phyloP scores from a whole-genome alignment of 2,888 invertebrate genomes.

The Polyommatus iphigenia region DNA sequence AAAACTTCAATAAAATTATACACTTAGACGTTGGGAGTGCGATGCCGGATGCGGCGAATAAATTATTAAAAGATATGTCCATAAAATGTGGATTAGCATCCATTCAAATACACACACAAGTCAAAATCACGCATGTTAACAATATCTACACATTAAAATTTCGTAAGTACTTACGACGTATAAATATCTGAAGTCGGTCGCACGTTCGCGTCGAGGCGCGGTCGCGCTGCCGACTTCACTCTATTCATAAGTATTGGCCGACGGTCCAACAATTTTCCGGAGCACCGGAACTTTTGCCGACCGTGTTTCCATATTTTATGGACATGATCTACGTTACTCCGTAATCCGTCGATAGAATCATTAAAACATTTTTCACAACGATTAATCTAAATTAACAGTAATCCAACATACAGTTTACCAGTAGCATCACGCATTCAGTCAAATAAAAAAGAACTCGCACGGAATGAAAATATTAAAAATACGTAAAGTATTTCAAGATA shows the following conservation, averaged over 20 bases:
- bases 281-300: conserved; percentile 15
- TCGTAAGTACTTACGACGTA: conserved; percentile 25
- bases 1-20: conserved; percentile 30
- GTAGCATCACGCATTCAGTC: conserved; percentile 69
- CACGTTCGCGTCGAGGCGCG: not conserved
- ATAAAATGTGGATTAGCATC: conserved; percentile 17
- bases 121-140: conserved; percentile 24
- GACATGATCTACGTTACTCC: not conserved
- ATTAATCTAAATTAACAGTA: conserved; percentile 45
- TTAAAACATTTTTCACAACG: conserved; percentile 38
- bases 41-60: conserved; percentile 18
- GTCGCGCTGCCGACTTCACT: not conserved
- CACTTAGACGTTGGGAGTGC: conserved; percentile 23
- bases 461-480: conserved; percentile 76
- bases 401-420: conserved; percentile 49
- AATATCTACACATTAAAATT: conserved; percentile 19
- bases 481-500: conserved; percentile 74
- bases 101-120: conserved; percentile 21
- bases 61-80: conserved; percentile 12
- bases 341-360: conserved; percentile 3
- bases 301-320: conserved; percentile 20
- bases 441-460: conserved; percentile 59
- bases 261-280: not conserved
- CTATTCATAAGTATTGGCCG: not conserved
- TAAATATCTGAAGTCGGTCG: not conserved